Conservation (phyloP, 2,113 vertebrate species). For the Machaerirhynchus nigripectus region DNA sequence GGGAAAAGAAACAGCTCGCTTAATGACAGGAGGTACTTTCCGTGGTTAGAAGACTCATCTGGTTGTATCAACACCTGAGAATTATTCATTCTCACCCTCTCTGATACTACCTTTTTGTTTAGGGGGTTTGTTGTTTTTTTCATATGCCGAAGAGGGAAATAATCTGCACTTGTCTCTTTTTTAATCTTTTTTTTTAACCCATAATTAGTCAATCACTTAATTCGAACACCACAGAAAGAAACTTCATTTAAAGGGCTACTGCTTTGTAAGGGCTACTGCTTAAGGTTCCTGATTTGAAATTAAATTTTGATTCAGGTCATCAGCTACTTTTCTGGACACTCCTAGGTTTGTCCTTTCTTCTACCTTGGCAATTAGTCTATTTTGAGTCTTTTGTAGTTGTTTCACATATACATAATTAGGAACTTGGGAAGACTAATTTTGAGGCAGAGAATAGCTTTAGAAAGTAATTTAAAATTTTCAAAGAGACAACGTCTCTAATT, state of each 20-base stretch:
- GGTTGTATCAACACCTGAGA: neutral
- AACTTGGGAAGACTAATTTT: neutral
- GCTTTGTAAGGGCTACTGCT: neutral
- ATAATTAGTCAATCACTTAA: neutral
- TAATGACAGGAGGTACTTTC: neutral
- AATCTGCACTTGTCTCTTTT: neutral
- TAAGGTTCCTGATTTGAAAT: neutral
- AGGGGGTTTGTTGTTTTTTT: neutral
- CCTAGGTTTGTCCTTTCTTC: neutral
- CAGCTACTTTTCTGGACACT: neutral
- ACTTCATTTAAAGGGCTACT: neutral
- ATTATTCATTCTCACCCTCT: neutral
- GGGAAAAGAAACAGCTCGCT: neutral
- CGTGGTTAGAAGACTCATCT: slow-evolving; percentile 24
- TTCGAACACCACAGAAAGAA: neutral
- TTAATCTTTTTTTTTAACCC: neutral
- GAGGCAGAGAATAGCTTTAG: neutral
- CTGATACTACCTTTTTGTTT: neutral
- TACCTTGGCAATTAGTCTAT: neutral
- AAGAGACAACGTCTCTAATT: neutral
- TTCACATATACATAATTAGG: neutral
- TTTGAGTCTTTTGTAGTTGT: neutral
- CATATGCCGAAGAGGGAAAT: neutral
- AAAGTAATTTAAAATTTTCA: neutral
- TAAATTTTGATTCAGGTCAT: neutral